A percentile compares a stretch with the other conserved stretches of the same genome.
Conservation (phyloP, 2,113 vertebrate species). For the Xyliphius kryptos region DNA sequence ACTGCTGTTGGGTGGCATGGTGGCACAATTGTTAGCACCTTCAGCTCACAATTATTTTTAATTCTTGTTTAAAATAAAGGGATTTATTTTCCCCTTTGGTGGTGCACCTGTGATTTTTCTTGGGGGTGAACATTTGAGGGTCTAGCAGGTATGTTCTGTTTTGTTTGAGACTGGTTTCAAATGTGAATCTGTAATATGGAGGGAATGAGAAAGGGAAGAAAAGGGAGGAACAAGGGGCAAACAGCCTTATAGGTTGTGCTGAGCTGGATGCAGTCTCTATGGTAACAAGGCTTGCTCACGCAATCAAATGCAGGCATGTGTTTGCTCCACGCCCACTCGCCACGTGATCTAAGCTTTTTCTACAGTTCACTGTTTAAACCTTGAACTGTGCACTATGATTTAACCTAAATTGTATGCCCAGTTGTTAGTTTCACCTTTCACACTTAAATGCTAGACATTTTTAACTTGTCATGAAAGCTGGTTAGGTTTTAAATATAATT, state of each 20-base stretch:
- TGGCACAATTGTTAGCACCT: too few species aligned
- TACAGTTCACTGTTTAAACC: slow-evolving; percentile 7
- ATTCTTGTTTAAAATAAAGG: too few species aligned
- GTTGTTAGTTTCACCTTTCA: neutral
- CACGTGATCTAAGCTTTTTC: slow-evolving; percentile 7
- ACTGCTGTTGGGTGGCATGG: too few species aligned
- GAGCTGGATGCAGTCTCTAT: slow-evolving; percentile 70
- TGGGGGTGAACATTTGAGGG: slow-evolving; percentile 9
- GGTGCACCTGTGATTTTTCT: slow-evolving; percentile 1
- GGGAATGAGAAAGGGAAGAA: slow-evolving; percentile 14
- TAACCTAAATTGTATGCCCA: neutral
- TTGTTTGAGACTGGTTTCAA: slow-evolving; percentile 2
- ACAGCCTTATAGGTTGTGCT: slow-evolving; percentile 56
- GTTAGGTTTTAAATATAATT: neutral
- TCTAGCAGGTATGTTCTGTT: slow-evolving; percentile 15
- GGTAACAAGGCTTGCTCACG: slow-evolving; percentile 64
- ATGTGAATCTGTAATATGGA: slow-evolving; percentile 22
- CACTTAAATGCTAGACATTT: slow-evolving; percentile 1
- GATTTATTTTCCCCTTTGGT: too few species aligned
- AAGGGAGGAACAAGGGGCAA: slow-evolving; percentile 27
- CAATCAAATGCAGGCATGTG: slow-evolving; percentile 56
- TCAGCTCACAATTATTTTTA: too few species aligned
- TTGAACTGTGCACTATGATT: slow-evolving; percentile 14
- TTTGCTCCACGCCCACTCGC: slow-evolving; percentile 26
- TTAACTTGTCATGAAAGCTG: slow-evolving; percentile 5